Percentiles rank a stretch among this genome's conserved stretches.
Evolutionary conservation across 2,113 vertebrate species (phyloP).

Genomic region (Puma concolor): DNA sequence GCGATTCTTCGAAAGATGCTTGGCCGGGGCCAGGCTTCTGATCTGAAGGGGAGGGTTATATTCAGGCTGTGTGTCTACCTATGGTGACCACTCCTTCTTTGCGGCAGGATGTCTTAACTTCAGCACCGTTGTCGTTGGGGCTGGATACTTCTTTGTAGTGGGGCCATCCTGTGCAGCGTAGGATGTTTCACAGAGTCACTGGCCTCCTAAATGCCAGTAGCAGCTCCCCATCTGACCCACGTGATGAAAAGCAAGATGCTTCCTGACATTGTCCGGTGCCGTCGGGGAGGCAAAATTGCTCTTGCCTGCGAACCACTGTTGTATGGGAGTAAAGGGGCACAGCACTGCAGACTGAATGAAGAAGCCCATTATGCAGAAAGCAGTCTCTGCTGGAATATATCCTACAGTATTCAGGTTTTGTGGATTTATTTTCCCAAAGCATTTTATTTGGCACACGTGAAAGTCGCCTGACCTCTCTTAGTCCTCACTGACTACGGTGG

Average conservation of each 20-base stretch:
- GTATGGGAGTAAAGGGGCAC: not conserved
- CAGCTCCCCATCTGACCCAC: not conserved
- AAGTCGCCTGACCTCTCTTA: not conserved
- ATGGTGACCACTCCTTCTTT: not conserved
- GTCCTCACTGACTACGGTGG: not conserved
- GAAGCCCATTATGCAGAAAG: not conserved
- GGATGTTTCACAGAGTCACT: too few relatives aligned
- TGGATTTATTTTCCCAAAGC: not conserved
- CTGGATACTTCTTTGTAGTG: not conserved
- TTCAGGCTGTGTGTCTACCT: not conserved
- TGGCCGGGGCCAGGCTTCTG: not conserved
- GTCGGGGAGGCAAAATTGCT: not conserved
- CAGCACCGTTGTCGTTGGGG: rapidly evolving
- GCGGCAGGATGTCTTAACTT: not conserved
- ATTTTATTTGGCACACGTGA: not conserved
- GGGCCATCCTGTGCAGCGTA: not conserved
- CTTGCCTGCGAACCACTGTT: not conserved
- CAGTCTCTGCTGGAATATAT: not conserved
- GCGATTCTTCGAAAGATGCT: not conserved
- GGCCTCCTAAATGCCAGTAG: not conserved
- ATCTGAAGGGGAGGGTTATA: not conserved
- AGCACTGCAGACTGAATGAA: rapidly evolving
- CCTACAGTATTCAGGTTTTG: rapidly evolving
- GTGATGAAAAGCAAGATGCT: not conserved
- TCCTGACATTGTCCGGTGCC: not conserved